These are phyloP conservation scores for Acanthurus tractus DNA, from an alignment of 2,797 vertebrate species.

Conservation along the genomic window DNA sequence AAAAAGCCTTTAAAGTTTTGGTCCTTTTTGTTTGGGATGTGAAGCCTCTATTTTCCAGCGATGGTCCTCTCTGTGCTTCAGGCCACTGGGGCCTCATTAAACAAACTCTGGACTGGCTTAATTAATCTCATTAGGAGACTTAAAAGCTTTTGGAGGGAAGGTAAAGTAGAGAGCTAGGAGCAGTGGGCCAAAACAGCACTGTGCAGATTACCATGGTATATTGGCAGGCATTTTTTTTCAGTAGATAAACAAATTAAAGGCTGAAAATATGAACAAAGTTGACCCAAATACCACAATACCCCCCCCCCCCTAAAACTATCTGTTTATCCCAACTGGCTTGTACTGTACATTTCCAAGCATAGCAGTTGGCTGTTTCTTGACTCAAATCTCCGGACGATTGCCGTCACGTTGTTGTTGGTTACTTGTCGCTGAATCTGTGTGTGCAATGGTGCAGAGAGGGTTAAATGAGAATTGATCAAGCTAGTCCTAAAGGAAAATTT, in stretches of 20 bases:
- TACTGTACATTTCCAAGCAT: constrained; percentile 26
- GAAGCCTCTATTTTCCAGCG: constrained; percentile 43
- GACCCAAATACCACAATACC: constrained; percentile 64
- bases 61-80: constrained; percentile 57
- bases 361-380: constrained; percentile 25
- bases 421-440: constrained; percentile 6
- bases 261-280: constrained; percentile 64
- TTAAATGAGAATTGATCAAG: background rate
- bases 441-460: background rate
- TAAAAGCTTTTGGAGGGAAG: constrained; percentile 70
- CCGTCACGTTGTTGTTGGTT: constrained; percentile 19
- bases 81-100: constrained; percentile 75
- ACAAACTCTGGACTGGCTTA: constrained; percentile 75
- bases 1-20: constrained; percentile 38
- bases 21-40: constrained; percentile 43
- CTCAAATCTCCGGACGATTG: constrained; percentile 19
- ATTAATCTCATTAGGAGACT: constrained; percentile 82
- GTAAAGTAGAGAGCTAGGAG: constrained; percentile 56
- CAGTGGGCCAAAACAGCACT: constrained; percentile 28
- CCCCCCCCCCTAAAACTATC: constrained; percentile 5
- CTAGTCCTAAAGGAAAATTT: too few relatives aligned
- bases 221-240: constrained; percentile 47
- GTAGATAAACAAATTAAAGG: constrained; percentile 64
- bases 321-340: constrained; percentile 39
- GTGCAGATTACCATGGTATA: constrained; percentile 37